These are phyloP conservation scores for Thunnus albacares DNA, from an alignment of 2,797 vertebrate species.

Conservation along the genomic window DNA sequence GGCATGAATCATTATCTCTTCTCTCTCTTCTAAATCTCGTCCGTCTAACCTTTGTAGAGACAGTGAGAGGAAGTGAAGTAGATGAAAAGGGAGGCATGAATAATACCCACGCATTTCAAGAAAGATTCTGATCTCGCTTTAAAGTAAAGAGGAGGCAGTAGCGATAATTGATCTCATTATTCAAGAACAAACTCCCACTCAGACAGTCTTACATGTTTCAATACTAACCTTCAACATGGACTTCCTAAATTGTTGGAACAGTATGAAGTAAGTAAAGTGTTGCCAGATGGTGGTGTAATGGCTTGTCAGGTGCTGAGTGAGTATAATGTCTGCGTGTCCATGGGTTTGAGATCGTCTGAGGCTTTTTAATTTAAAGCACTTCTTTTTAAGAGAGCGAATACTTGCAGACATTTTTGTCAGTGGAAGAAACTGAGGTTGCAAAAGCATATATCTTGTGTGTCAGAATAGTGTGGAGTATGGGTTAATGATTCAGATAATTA, in stretches of 20 bases:
- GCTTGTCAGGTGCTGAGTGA: conserved; percentile 17
- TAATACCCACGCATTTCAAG: conserved; percentile 18
- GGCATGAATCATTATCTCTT: conserved; percentile 22
- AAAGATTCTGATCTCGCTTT: conserved; percentile 15
- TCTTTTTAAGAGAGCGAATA: conserved; percentile 15
- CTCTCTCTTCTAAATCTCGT: conserved; percentile 18
- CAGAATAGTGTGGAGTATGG: conserved; percentile 29
- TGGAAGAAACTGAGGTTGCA: conserved; percentile 16
- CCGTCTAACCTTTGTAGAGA: conserved; percentile 24
- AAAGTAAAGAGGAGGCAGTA: conserved; percentile 23
- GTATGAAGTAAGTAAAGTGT: conserved; percentile 11
- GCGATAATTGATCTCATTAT: conserved; percentile 42
- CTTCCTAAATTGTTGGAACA: conserved; percentile 15
- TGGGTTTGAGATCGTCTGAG: background rate
- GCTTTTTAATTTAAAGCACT: conserved; percentile 9
- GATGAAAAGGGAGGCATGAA: conserved; percentile 29
- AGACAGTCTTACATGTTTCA: conserved; percentile 17
- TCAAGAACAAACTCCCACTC: conserved; percentile 27
- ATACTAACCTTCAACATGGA: conserved; percentile 19
- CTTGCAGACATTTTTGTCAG: conserved; percentile 13
- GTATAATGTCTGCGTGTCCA: background rate
- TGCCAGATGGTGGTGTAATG: conserved; percentile 41
- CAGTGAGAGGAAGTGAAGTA: background rate
- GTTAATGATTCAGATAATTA: conserved; percentile 51
- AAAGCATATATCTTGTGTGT: conserved; percentile 27